phyloP scores from a whole-genome alignment of 1,140 invertebrate genomes.

The Diploscapter pachys region DNA sequence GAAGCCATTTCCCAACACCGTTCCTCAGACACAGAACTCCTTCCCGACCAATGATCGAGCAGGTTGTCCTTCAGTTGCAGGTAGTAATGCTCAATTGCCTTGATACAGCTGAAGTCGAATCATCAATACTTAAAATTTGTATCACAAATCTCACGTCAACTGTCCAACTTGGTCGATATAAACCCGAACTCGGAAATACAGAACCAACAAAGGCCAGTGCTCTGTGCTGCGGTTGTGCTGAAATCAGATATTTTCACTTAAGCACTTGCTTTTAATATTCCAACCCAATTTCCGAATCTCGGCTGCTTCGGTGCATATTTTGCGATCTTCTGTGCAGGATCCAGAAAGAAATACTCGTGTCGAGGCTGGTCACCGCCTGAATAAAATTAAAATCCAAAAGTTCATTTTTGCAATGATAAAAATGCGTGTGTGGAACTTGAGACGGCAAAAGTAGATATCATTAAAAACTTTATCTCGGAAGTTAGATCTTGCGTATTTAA shows the following conservation, averaged over 20 bases:
- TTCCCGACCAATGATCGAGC: constrained; percentile 61
- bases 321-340: constrained; percentile 85
- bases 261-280: constrained; percentile 55
- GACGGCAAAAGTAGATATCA: too few relatives aligned
- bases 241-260: constrained; percentile 53
- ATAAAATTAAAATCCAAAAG: constrained; percentile 2
- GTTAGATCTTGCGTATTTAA: too few relatives aligned
- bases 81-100: constrained; percentile 85
- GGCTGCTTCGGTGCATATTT: constrained; percentile 92
- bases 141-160: constrained; percentile 67
- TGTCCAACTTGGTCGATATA: constrained; percentile 76
- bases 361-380: constrained; percentile 25
- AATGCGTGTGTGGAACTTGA: too few relatives aligned
- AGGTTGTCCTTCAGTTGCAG: constrained; percentile 87
- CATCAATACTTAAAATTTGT: background rate
- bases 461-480: background rate
- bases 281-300: constrained; percentile 85
- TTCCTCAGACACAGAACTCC: constrained; percentile 64
- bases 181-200: constrained; percentile 88
- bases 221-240: constrained; percentile 84
- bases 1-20: constrained; percentile 76
- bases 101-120: constrained; percentile 41
- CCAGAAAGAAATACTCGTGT: constrained; percentile 87
- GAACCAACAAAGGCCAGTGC: constrained; percentile 74
- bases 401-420: background rate